phyloP scores from a whole-genome alignment of 2,113 vertebrate genomes.

The Eurypyga helias region DNA sequence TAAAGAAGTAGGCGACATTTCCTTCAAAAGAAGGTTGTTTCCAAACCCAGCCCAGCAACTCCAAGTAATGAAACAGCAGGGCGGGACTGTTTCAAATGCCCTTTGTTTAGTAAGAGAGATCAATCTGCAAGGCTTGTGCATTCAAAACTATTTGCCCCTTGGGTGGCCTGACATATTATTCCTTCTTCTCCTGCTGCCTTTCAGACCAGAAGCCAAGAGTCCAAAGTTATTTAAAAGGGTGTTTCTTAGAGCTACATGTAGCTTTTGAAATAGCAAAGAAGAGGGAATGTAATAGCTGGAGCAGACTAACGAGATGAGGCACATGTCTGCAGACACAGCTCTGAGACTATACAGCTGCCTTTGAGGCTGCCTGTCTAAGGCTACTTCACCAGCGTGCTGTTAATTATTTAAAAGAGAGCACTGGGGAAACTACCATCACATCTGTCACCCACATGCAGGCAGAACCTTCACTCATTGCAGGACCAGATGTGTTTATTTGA shows the following conservation, averaged over 20 bases:
- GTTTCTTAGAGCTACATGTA: not conserved
- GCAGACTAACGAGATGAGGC: constrained; percentile 57
- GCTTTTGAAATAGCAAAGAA: not conserved
- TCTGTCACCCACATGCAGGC: constrained; percentile 84
- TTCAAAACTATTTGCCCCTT: not conserved
- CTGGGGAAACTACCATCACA: constrained; percentile 83
- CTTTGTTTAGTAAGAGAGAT: not conserved
- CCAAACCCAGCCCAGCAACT: not conserved
- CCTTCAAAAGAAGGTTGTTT: not conserved
- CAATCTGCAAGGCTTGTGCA: not conserved
- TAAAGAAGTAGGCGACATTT: not conserved
- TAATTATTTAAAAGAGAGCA: constrained; percentile 86
- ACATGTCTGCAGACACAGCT: constrained; percentile 24
- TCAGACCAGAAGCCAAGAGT: constrained; percentile 10
- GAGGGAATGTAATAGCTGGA: not conserved
- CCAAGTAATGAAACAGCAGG: not conserved
- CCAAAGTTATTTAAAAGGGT: not conserved
- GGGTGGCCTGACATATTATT: not conserved
- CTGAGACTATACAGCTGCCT: constrained; percentile 76
- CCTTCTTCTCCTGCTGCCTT: not conserved
- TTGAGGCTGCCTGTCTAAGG: constrained; percentile 63
- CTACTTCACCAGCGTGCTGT: constrained; percentile 67
- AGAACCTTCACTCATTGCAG: constrained; percentile 59
- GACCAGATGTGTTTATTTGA: constrained; percentile 93
- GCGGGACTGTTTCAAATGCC: not conserved